phyloP scores from a whole-genome alignment of 2,888 invertebrate genomes.

The Danaus chrysippus region DNA sequence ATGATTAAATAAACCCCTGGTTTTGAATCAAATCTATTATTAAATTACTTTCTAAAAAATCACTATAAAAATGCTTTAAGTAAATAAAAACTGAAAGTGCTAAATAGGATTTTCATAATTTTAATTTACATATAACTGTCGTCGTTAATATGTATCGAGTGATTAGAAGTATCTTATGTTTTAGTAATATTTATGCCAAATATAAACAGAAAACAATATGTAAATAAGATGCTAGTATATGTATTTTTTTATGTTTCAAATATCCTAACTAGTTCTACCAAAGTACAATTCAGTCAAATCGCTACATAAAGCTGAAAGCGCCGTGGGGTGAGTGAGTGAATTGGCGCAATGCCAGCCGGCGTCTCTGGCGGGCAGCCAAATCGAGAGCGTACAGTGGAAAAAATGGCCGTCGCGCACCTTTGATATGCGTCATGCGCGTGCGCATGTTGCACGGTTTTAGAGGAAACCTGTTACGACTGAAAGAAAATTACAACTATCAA shows the following conservation, averaged over 20 bases:
- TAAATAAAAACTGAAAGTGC: too few species aligned
- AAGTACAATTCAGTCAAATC: constrained; percentile 13
- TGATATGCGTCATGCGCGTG: constrained; percentile 74
- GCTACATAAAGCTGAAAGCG: constrained; percentile 25
- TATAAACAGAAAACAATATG: neutral
- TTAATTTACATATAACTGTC: too few species aligned
- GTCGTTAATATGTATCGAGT: too few species aligned
- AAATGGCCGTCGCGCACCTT: constrained; percentile 75
- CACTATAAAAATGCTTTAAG: too few species aligned
- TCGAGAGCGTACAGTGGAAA: constrained; percentile 64
- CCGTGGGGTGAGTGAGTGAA: constrained; percentile 60
- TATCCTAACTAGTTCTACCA: neutral
- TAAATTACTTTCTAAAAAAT: too few species aligned
- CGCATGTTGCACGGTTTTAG: constrained; percentile 38
- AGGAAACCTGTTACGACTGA: constrained; percentile 19
- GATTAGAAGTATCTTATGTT: neutral
- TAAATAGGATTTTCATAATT: too few species aligned
- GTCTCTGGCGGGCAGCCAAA: constrained; percentile 69
- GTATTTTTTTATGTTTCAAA: constrained; percentile 23
- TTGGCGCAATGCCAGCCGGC: constrained; percentile 68
- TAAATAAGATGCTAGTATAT: neutral
- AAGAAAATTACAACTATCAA: constrained; percentile 31
- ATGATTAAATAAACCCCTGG: too few species aligned
- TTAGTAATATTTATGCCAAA: neutral
- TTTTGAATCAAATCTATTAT: too few species aligned